These are phyloP conservation scores for Linepithema humile DNA, from an alignment of 1,140 invertebrate genomes.

Conservation along the genomic window DNA sequence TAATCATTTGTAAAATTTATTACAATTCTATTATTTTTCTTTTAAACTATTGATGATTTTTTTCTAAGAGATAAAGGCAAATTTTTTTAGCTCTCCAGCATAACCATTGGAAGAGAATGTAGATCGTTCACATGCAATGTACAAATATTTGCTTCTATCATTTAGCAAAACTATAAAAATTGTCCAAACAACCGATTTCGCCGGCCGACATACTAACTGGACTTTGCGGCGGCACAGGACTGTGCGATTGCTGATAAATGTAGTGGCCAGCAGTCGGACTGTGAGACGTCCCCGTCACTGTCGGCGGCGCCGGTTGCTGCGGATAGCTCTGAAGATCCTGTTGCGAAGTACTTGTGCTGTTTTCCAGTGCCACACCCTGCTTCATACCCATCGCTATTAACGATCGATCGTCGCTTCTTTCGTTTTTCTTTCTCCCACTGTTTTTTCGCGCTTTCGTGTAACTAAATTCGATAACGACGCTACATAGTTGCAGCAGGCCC, in stretches of 20 bases:
- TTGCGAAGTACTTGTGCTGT: constrained; percentile 84
- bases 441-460: constrained; percentile 24
- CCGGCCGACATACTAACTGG: constrained; percentile 76
- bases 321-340: constrained; percentile 82
- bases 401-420: constrained; percentile 57
- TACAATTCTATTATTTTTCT: not conserved
- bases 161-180: not conserved
- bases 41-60: not conserved
- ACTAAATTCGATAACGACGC: constrained; percentile 34
- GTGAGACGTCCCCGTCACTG: constrained; percentile 83
- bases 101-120: no score
- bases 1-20: not conserved
- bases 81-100: no score
- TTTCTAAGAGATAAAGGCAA: no score
- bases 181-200: not conserved
- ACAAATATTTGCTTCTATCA: no score
- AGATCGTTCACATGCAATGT: no score
- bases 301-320: constrained; percentile 83
- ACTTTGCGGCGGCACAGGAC: constrained; percentile 82
- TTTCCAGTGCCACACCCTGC: constrained; percentile 87
- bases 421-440: constrained; percentile 9
- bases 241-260: constrained; percentile 82
- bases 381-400: constrained; percentile 76
- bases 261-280: constrained; percentile 79
- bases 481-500: constrained; percentile 52